A percentile compares a stretch with the other conserved stretches of the same genome.
Evolutionary conservation across 1,140 invertebrate genomes (phyloP).

Genomic region (Oreohelix idahoensis): DNA sequence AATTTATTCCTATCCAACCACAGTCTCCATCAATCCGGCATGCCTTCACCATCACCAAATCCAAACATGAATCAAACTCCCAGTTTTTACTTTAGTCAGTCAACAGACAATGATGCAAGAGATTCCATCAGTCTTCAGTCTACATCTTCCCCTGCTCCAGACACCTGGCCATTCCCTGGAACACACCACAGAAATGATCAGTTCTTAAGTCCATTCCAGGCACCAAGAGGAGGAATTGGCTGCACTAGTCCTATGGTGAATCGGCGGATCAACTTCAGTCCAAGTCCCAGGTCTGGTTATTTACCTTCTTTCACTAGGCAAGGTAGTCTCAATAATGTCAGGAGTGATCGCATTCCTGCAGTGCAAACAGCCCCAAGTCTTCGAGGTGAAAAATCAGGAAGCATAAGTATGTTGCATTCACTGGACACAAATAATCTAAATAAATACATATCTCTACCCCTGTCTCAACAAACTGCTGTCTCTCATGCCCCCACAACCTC

Average conservation of each 20-base stretch:
- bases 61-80: conserved; percentile 17
- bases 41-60: conserved; percentile 27
- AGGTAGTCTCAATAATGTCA: background rate
- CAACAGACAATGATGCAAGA: conserved; percentile 21
- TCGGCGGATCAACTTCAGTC: conserved; percentile 22
- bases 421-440: background rate
- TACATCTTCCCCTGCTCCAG: conserved; percentile 17
- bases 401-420: background rate
- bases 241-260: conserved; percentile 9
- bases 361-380: background rate
- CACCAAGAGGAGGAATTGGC: background rate
- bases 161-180: background rate
- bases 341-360: background rate
- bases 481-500: background rate
- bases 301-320: conserved; percentile 12
- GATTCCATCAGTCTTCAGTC: conserved; percentile 22
- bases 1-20: conserved; percentile 13
- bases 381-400: background rate
- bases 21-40: conserved; percentile 23
- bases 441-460: background rate
- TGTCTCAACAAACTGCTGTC: background rate
- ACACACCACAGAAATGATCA: conserved; percentile 3
- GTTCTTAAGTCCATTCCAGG: conserved; percentile 16
- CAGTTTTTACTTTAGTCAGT: conserved; percentile 40
- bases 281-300: background rate